Evolutionary conservation across 2,797 vertebrate species (phyloP).

Genomic region (Sebastes ruberrimus): DNA sequence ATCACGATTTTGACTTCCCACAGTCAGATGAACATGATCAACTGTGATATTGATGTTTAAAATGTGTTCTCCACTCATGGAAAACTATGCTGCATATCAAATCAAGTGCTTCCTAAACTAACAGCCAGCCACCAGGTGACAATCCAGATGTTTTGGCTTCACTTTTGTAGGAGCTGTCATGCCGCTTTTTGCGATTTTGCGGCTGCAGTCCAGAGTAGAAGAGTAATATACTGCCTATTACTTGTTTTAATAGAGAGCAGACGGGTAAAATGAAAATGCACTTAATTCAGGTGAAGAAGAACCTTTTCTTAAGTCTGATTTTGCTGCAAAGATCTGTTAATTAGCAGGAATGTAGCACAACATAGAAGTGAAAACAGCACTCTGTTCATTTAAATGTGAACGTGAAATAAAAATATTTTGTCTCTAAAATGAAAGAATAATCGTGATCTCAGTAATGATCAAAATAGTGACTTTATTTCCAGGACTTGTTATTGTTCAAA

Average conservation of each 20-base stretch:
- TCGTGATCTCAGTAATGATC: neutral
- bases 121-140: no score
- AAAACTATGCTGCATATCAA: no score
- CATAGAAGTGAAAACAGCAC: neutral
- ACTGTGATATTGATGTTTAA: neutral
- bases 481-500: neutral
- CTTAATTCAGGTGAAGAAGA: neutral
- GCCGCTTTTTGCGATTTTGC: accelerated
- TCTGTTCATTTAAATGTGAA: neutral
- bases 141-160: no score
- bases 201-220: no score
- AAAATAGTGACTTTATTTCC: neutral
- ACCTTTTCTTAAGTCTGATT: neutral
- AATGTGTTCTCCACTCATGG: neutral
- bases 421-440: neutral
- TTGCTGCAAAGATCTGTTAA: neutral
- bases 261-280: neutral
- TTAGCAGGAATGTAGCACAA: neutral
- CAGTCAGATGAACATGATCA: neutral
- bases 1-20: no score
- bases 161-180: no score
- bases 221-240: neutral
- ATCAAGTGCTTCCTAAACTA: no score
- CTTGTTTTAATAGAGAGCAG: neutral
- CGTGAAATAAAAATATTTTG: neutral